Conservation (phyloP, 2,888 invertebrate species). For the Agrochola circellaris region DNA sequence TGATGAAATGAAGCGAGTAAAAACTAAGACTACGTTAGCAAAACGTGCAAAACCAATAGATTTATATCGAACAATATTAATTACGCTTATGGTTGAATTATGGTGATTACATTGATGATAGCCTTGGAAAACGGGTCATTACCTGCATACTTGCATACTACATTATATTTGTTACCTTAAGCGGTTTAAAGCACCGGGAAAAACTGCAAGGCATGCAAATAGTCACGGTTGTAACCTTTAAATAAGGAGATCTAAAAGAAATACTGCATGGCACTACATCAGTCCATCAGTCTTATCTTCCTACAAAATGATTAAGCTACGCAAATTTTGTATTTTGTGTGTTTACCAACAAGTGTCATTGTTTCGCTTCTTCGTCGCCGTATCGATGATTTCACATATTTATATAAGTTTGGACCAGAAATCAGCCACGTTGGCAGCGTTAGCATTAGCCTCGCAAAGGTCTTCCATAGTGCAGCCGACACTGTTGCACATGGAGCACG, state of each 20-base stretch:
- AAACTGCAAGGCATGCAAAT: neutral
- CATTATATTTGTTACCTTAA: conserved; percentile 40
- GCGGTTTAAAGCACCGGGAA: conserved; percentile 3
- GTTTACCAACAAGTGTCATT: neutral
- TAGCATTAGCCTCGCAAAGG: neutral
- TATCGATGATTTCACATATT: neutral
- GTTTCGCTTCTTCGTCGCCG: too few relatives aligned
- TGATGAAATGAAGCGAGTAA: conserved; percentile 37
- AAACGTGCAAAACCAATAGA: conserved; percentile 54
- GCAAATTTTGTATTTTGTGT: neutral
- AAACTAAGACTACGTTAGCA: conserved; percentile 31
- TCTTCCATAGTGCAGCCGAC: neutral
- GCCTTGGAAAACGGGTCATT: conserved; percentile 54
- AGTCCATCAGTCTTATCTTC: neutral
- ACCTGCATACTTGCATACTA: conserved; percentile 35
- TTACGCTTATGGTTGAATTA: conserved; percentile 60
- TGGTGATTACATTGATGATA: conserved; percentile 54
- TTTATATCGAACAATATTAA: conserved; percentile 60
- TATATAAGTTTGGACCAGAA: neutral
- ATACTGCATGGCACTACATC: neutral
- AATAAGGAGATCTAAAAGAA: neutral
- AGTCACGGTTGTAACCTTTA: conserved; percentile 24
- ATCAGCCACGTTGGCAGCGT: neutral
- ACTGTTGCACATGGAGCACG: neutral
- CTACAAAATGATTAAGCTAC: neutral